Percentiles rank a stretch among this genome's conserved stretches.
These are phyloP conservation scores for Hemaris fuciformis DNA, from an alignment of 2,888 invertebrate species.

Conservation along the genomic window DNA sequence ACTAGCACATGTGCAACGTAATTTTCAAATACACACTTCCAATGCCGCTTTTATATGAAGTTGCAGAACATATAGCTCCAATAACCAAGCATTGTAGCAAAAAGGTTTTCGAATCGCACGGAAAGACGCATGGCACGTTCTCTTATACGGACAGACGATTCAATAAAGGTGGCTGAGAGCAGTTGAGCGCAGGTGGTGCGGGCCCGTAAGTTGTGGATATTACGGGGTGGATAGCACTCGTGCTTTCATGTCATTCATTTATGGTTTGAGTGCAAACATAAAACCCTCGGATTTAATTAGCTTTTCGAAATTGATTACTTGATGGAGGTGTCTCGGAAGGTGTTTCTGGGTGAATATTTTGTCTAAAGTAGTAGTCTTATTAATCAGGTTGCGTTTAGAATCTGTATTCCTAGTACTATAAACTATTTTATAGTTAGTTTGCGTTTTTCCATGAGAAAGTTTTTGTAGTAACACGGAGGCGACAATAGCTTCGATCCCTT, in stretches of 20 bases:
- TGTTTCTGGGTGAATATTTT: no score
- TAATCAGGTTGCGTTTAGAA: no score
- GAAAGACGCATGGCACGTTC: background rate
- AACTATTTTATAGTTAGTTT: no score
- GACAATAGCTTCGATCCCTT: no score
- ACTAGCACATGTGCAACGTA: no score
- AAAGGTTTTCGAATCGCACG: background rate
- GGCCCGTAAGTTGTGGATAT: background rate
- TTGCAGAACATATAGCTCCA: background rate
- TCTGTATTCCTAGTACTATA: no score
- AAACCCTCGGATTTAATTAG: background rate
- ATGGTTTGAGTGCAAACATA: background rate
- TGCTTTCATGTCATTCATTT: background rate
- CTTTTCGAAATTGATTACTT: no score
- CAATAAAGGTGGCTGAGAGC: background rate
- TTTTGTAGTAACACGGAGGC: no score
- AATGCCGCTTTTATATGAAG: background rate
- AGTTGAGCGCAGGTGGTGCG: background rate
- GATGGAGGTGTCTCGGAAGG: no score
- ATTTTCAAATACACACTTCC: background rate
- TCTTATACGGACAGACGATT: constrained; percentile 5
- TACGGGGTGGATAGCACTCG: background rate
- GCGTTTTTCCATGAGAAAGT: no score
- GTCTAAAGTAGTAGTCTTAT: no score
- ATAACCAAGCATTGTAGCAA: background rate